A percentile compares a stretch with the other conserved stretches of the same genome.
Conservation (phyloP, 2,797 vertebrate species). For the Lacerta viridis region DNA sequence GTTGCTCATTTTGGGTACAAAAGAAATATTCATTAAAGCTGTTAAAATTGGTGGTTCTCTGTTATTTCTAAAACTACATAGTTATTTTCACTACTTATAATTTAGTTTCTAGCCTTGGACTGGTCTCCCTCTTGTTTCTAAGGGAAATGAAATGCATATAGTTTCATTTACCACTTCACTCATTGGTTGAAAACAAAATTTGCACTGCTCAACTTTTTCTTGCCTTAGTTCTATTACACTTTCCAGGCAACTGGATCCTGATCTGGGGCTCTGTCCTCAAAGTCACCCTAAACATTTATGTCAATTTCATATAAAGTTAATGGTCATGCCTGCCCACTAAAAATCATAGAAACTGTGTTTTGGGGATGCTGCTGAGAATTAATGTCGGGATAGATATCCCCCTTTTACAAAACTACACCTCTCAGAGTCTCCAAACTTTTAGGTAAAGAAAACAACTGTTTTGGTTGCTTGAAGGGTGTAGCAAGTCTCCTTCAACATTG, state of each 20-base stretch:
- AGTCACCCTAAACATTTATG: no score
- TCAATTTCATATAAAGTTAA: background rate
- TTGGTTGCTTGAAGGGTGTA: background rate
- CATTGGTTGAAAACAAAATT: background rate
- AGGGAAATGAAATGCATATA: background rate
- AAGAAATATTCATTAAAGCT: constrained; percentile 13
- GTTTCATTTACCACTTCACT: constrained; percentile 3
- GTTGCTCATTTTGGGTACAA: constrained; percentile 33
- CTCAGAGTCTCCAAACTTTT: background rate
- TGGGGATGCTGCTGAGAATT: background rate
- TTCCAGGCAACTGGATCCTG: background rate
- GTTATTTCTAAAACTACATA: background rate
- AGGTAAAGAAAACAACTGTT: background rate
- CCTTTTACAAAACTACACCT: background rate
- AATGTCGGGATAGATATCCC: background rate
- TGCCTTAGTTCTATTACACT: background rate
- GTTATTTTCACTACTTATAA: background rate
- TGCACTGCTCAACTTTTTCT: background rate
- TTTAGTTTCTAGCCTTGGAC: background rate
- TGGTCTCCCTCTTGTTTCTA: background rate
- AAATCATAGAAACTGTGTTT: background rate
- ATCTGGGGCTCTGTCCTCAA: background rate
- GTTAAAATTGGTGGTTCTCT: constrained; percentile 23
- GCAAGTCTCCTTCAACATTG: background rate
- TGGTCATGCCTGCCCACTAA: background rate